These are phyloP conservation scores for Zootermopsis nevadensis DNA, from an alignment of 2,888 invertebrate genomes.

Conservation along the genomic window DNA sequence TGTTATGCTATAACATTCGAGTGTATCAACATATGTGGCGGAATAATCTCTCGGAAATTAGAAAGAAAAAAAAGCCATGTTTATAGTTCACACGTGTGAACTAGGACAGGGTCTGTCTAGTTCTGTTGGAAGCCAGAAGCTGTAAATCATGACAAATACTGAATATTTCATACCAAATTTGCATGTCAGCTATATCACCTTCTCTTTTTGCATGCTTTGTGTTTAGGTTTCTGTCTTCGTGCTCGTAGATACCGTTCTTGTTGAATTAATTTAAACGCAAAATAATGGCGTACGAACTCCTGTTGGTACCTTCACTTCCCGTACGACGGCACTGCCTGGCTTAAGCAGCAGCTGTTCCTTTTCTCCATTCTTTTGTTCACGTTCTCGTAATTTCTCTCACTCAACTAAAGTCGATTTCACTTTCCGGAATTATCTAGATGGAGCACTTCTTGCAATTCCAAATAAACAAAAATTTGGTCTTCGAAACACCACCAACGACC, in stretches of 20 bases:
- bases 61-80: not conserved
- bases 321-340: not conserved
- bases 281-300: not conserved
- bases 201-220: not conserved
- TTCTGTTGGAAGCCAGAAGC: not conserved
- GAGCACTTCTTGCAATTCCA: not conserved
- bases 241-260: not conserved
- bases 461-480: no score
- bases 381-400: not conserved
- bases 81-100: not conserved
- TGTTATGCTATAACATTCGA: no score
- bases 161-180: not conserved
- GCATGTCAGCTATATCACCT: not conserved
- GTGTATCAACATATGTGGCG: no score
- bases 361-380: slow-evolving; percentile 7
- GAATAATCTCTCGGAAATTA: no score
- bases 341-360: not conserved
- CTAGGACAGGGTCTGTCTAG: not conserved
- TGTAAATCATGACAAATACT: not conserved
- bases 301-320: not conserved
- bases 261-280: not conserved
- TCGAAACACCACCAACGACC: no score
- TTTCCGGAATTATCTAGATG: not conserved
- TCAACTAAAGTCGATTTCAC: slow-evolving; percentile 5
- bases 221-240: not conserved